Conservation (phyloP, 2,113 vertebrate species). For the Cyprinodon brontotheroides region DNA sequence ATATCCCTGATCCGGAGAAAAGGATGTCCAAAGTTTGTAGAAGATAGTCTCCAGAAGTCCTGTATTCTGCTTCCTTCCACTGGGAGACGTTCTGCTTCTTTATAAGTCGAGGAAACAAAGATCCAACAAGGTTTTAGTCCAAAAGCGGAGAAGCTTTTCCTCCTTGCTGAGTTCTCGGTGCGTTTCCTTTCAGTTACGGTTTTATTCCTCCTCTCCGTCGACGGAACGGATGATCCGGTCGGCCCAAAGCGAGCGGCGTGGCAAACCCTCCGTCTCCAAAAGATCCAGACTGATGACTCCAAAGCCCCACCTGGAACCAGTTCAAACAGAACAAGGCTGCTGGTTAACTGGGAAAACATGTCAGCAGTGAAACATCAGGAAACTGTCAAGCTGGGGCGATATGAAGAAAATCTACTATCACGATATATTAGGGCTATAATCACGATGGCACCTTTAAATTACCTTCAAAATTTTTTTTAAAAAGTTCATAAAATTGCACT, state of each 20-base stretch:
- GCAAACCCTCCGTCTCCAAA: slow-evolving; percentile 52
- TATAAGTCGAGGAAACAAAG: slow-evolving; percentile 43
- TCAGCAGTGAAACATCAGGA: not conserved
- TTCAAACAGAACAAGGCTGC: not conserved
- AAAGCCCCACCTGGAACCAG: slow-evolving; percentile 56
- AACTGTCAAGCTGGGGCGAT: too few species aligned
- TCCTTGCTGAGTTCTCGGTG: slow-evolving; percentile 58
- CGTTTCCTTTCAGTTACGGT: slow-evolving; percentile 37
- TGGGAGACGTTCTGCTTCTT: slow-evolving; percentile 29
- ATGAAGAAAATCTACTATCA: too few species aligned
- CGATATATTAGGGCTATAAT: too few species aligned
- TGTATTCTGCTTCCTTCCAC: slow-evolving; percentile 62
- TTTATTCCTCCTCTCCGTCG: slow-evolving; percentile 22
- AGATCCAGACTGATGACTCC: slow-evolving; percentile 54
- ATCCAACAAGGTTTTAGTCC: slow-evolving; percentile 64
- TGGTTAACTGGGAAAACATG: too few species aligned
- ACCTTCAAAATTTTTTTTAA: too few species aligned
- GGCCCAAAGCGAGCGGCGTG: slow-evolving; percentile 39
- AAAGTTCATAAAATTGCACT: too few species aligned
- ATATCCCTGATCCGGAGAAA: slow-evolving; percentile 58
- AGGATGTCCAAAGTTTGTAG: slow-evolving; percentile 60
- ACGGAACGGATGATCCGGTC: slow-evolving; percentile 39
- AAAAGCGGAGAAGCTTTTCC: slow-evolving; percentile 64
- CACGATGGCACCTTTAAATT: too few species aligned
- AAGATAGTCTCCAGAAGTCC: slow-evolving; percentile 55